Percentiles rank a stretch among this genome's conserved stretches.
phyloP scores from a whole-genome alignment of 2,888 invertebrate species.

The Steinernema carpocapsae region DNA sequence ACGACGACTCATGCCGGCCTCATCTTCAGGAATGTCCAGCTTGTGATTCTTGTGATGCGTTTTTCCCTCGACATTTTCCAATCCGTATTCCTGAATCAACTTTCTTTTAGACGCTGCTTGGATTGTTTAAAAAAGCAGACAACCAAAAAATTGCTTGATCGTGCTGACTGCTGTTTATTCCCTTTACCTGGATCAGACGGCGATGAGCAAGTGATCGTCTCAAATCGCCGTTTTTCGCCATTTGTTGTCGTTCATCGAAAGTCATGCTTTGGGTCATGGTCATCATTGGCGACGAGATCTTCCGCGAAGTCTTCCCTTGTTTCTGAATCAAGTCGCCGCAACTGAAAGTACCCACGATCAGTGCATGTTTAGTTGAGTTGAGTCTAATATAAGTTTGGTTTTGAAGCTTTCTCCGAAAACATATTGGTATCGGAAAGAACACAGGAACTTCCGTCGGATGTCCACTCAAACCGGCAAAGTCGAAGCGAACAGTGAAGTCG shows the following conservation, averaged over 20 bases:
- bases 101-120: background rate
- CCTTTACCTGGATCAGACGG: constrained; percentile 17
- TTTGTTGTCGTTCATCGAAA: constrained; percentile 26
- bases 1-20: constrained; percentile 18
- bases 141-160: background rate
- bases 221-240: constrained; percentile 1
- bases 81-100: constrained; percentile 14
- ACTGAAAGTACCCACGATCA: background rate
- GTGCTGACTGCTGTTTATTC: background rate
- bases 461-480: no score
- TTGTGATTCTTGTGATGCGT: background rate
- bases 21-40: background rate
- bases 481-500: no score
- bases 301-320: constrained; percentile 10
- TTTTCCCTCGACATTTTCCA: background rate
- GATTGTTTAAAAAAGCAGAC: background rate
- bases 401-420: no score
- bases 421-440: no score
- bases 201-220: constrained; percentile 9
- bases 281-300: constrained; percentile 31
- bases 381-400: background rate
- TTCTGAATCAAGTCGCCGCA: constrained; percentile 23
- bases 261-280: constrained; percentile 30
- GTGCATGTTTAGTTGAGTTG: background rate
- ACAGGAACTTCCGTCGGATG: no score